Base-by-base conservation (phyloP, 2,113 vertebrate species). In the Calonectris borealis region DNA sequence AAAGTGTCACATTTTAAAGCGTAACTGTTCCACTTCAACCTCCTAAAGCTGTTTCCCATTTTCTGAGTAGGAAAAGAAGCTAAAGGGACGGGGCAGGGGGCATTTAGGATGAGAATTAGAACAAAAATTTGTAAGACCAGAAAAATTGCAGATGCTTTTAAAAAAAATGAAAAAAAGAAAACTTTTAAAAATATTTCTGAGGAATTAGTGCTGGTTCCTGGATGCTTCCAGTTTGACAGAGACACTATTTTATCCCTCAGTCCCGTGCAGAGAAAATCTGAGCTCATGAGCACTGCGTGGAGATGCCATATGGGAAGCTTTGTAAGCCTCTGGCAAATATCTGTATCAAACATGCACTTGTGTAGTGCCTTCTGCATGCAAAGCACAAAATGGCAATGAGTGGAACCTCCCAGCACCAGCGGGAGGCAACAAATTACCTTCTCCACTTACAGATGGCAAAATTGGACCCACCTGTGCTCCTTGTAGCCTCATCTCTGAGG, bases 261-360 rank as follows among this genome's bases (percentile, higher is more conserved):
- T 25, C 72, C 66, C 0, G 0, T n/a, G 49, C 29, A 58, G 93
- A 94, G 54, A 76, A 87, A 93, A 91, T 87, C 62, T 20, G 18
- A 96, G 83, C 51, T 93, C 58, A 27, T 12, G 46, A 96, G 57
- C 36, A 8, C 66, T 95, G 42, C 0, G 0, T 55, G 46, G 81
- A 94, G 78, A 80, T 66, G 89, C 93, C 78, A 91, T 95, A 97
- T 93, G 93, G 95, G 71, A 94, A 94, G 85, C 89, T 91, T 95
- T 88, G 82, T 97, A 93, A 96, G 91, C 96, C 95, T 85, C 96
- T 96, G 96, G 93, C 95, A 97, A 94, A 66, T 95, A 77, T 70
- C 94, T 94, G 78, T 75, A 93, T 91, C 88, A 95, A 93, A 93
- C 83, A 49, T 32, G n/a, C 58, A 34, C 19, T 88, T 48, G 64